These are phyloP conservation scores for Diarsia brunnea DNA, from an alignment of 2,888 invertebrate species.

Conservation along the genomic window DNA sequence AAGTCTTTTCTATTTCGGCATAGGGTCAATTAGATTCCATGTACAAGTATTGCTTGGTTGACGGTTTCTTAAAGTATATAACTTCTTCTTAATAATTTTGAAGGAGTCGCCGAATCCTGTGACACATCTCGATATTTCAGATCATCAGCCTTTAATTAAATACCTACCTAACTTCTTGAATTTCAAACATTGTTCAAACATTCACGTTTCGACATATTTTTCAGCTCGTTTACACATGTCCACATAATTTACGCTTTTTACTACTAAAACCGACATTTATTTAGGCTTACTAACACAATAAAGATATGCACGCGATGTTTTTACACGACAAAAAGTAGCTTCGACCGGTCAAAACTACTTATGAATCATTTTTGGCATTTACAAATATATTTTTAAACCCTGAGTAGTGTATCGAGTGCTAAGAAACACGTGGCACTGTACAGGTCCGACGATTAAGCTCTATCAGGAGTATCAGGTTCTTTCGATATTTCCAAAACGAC, in stretches of 20 bases:
- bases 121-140: neutral
- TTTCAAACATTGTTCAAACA: constrained; percentile 19
- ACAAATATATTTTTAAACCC: constrained; percentile 15
- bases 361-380: constrained; percentile 43
- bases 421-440: constrained; percentile 18
- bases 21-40: too few relatives aligned
- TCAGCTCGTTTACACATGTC: constrained; percentile 24
- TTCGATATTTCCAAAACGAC: constrained; percentile 28
- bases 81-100: neutral
- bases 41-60: too few relatives aligned
- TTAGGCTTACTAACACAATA: constrained; percentile 34
- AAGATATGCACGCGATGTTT: constrained; percentile 47
- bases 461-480: constrained; percentile 27
- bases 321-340: constrained; percentile 23
- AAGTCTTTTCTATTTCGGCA: too few relatives aligned
- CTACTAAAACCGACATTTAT: constrained; percentile 37
- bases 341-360: constrained; percentile 17
- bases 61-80: too few relatives aligned
- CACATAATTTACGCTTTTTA: constrained; percentile 47
- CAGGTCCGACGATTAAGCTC: constrained; percentile 13
- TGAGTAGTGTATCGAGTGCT: neutral
- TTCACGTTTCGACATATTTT: constrained; percentile 13
- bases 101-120: neutral
- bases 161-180: neutral
- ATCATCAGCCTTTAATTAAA: neutral